Evolutionary conservation across 2,113 vertebrate species (phyloP).

Genomic region (Balaenoptera acutorostrata): DNA sequence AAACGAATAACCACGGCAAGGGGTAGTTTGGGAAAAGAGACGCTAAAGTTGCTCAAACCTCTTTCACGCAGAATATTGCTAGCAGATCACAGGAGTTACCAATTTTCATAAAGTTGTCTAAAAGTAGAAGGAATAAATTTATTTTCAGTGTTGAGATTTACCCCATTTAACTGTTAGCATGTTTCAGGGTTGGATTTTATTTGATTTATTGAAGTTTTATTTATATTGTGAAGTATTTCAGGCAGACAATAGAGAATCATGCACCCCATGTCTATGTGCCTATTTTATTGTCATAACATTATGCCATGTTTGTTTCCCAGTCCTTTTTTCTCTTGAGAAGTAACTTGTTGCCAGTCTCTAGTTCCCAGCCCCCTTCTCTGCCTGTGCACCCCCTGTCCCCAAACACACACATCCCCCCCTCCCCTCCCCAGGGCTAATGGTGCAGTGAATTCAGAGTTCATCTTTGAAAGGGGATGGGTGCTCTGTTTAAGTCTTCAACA

Average conservation of each 20-base stretch:
- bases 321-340: not conserved
- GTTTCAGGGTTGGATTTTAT: not conserved
- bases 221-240: not conserved
- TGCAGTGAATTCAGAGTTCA: too few relatives aligned
- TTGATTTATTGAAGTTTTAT: slow-evolving; percentile 73
- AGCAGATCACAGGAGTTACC: not conserved
- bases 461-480: rapidly evolving
- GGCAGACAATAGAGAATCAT: too few relatives aligned
- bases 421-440: rapidly evolving
- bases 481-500: not conserved
- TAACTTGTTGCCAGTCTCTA: rapidly evolving
- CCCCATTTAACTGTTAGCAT: not conserved
- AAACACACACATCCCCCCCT: rapidly evolving
- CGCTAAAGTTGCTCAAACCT: rapidly evolving
- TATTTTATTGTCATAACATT: rapidly evolving
- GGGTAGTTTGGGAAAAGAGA: not conserved
- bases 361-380: rapidly evolving
- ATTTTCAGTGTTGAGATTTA: not conserved
- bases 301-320: rapidly evolving
- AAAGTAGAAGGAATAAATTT: not conserved
- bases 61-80: rapidly evolving
- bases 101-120: not conserved
- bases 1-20: rapidly evolving
- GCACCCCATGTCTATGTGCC: rapidly evolving
- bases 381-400: rapidly evolving